These are phyloP conservation scores for Lordiphosa andalusiaca DNA, from an alignment of 2,888 invertebrate genomes.

Conservation along the genomic window DNA sequence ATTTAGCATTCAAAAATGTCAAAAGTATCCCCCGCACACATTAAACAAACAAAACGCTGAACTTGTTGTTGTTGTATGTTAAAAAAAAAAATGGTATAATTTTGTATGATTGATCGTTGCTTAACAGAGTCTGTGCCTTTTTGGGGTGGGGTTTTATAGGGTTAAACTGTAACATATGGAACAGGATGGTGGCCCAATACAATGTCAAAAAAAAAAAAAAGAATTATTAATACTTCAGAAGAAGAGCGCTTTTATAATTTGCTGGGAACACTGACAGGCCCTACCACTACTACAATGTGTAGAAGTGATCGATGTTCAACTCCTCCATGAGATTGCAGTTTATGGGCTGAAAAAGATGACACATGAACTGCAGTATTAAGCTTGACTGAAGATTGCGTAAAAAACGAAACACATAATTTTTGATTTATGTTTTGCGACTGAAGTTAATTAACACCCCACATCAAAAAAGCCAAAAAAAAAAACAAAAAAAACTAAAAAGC, in stretches of 20 bases:
- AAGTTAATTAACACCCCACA: constrained; percentile 57
- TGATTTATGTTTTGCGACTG: constrained; percentile 55
- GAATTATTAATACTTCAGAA: constrained; percentile 36
- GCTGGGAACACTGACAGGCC: constrained; percentile 18
- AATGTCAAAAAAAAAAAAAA: constrained; percentile 38
- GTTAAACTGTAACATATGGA: constrained; percentile 61
- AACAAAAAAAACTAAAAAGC: constrained; percentile 9
- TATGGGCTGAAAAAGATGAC: constrained; percentile 16
- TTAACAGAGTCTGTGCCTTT: constrained; percentile 38
- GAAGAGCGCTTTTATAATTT: constrained; percentile 50
- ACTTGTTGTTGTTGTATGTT: constrained; percentile 12
- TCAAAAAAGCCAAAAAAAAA: background rate
- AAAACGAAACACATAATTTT: constrained; percentile 41
- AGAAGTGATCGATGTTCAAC: constrained; percentile 55
- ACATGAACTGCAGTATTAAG: constrained; percentile 46
- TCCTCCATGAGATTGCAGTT: constrained; percentile 56
- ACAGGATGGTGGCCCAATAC: constrained; percentile 16
- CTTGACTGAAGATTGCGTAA: constrained; percentile 36
- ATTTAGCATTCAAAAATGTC: constrained; percentile 42
- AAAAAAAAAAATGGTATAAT: constrained; percentile 12
- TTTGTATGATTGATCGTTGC: constrained; percentile 62
- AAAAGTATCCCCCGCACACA: constrained; percentile 5
- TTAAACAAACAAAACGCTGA: background rate
- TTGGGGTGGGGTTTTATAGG: constrained; percentile 32
- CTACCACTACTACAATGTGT: constrained; percentile 29